Evolutionary conservation across 2,888 invertebrate genomes (phyloP), one percentile per base, ranked within the genome.

Genomic region (Synergus umbraculus): DNA sequence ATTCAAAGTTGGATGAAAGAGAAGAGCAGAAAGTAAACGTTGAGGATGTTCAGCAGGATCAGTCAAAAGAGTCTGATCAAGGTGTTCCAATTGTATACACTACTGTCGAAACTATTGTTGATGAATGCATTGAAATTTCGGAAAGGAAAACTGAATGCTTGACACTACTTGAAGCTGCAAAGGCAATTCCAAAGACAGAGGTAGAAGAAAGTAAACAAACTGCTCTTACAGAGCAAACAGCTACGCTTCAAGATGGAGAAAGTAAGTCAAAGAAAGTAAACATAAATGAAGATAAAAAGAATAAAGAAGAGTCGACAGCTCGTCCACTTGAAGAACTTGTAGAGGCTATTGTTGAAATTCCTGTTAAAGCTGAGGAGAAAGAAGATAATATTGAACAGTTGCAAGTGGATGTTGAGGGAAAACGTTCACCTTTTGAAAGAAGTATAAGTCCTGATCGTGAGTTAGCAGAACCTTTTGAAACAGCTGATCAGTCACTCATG

Each of bases 61-160:
- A 69, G 77, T 76, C 8, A 44, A 65, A 81, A 13, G 49, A 78
- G 10, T 37, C 77, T 8, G 22, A 78, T 29, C 79, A 82, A 64
- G 79, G 79, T 69, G 77, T 76, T 67, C 83, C 84, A 22, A 83
- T 84, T n/a, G 63, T 86, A n/a, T 81, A 88, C 15, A 89, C 88
- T 2, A 84, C 86, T 54, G 85, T 90, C 7, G 88, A 90, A 76
- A 89, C 88, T 1, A 85, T 90, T 5, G 82, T 88, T 1, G 90
- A 90, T 73, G 90, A 90, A 79, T 82, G 88, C 8, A 86, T 90
- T 43, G 88, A 88, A 81, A 85, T 90, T 18, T 88, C 90, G 0
- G 85, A 87, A 67, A 85, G 86, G 22, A 87, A 89, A 82, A 84
- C 87, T 4, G 89, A 89, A 76, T 89, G 86, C 64, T 77, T 89